A percentile compares a stretch with the other conserved stretches of the same genome.
phyloP scores from a whole-genome alignment of 2,113 vertebrate species.

The Hippocampus comes region DNA sequence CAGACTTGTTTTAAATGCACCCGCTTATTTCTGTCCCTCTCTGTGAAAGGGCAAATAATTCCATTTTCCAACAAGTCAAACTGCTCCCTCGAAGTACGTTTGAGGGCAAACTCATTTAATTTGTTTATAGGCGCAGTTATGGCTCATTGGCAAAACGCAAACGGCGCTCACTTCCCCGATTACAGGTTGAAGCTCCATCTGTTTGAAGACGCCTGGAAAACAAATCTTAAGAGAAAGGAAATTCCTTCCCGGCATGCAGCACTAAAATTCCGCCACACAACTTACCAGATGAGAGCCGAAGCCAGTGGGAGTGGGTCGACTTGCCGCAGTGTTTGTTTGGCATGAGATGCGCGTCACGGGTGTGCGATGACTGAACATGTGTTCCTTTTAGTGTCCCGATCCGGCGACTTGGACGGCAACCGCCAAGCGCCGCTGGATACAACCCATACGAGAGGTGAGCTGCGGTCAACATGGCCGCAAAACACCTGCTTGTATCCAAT shows the following conservation, averaged over 20 bases:
- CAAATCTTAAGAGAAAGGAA: constrained; percentile 27
- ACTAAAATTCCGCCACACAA: constrained; percentile 34
- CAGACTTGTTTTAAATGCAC: background rate
- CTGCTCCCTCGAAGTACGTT: background rate
- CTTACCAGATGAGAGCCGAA: constrained; percentile 14
- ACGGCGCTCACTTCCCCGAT: constrained; percentile 39
- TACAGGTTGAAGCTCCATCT: constrained; percentile 49
- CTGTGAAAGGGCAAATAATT: background rate
- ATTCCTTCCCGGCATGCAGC: constrained; percentile 32
- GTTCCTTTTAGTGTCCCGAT: constrained; percentile 57
- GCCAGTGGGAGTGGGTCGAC: background rate
- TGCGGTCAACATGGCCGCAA: constrained; percentile 17
- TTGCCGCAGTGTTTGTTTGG: constrained; percentile 12
- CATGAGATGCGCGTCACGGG: constrained; percentile 12
- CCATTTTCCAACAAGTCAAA: background rate
- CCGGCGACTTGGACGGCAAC: constrained; percentile 56
- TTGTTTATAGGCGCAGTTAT: constrained; percentile 35
- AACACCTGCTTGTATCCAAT: constrained; percentile 14
- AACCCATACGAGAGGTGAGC: constrained; percentile 63
- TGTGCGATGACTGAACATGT: constrained; percentile 23
- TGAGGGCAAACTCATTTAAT: constrained; percentile 16
- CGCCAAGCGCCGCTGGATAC: constrained; percentile 57
- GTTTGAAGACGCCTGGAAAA: constrained; percentile 35
- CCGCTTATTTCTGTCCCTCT: background rate
- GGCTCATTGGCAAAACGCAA: constrained; percentile 31